Base-by-base conservation (phyloP, 2,888 invertebrate genomes). In the Hymenopus coronatus region DNA sequence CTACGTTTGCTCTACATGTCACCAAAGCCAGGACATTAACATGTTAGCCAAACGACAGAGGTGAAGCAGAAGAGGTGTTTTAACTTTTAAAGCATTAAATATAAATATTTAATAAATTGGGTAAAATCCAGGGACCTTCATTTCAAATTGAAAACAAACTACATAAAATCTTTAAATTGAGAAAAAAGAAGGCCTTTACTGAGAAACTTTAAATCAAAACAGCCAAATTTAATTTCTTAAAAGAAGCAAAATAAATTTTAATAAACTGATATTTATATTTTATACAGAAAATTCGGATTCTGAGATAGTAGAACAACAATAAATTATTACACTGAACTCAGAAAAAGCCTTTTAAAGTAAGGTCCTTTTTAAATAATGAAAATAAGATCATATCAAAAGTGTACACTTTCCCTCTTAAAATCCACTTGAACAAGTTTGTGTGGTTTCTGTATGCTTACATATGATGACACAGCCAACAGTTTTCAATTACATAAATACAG, bases 311-410 rank as follows among this genome's bases (percentile, higher is more conserved):
- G 3, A 6, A 12, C 14, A 82, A 28, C n/a, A 83, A 15, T 83
- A 83, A 33, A 84, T 33, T 15, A 84, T 25, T 84, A 84, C 3
- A 87, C 25, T 82, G 81, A 87, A 88, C 84, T 88, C 88, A 89
- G 88, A 87, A 89, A 89, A 89, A 89, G 89, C 88, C 88, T 87
- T 88, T 88, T 40, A 54, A 83, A 88, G 84, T 81, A 81, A 88
- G 88, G 88, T 85, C 85, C 82, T 82, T 83, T 89, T 84, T 54
- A 83, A 46, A 84, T 87, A 85, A 82, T 85, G 54, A 82, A 84
- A 83, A 84, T 28, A 81, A 87, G 54, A 70, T 70, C 25, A 70
- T 8, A 70, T 70, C 54, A 70, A 70, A 70, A 70, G 20, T 70
- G 20, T 70, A 70, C 20, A 20, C 54, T 20, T 70, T 70, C 54